Conservation (phyloP, 92 coral and sea anemone genomes). For the Metridium senile region DNA sequence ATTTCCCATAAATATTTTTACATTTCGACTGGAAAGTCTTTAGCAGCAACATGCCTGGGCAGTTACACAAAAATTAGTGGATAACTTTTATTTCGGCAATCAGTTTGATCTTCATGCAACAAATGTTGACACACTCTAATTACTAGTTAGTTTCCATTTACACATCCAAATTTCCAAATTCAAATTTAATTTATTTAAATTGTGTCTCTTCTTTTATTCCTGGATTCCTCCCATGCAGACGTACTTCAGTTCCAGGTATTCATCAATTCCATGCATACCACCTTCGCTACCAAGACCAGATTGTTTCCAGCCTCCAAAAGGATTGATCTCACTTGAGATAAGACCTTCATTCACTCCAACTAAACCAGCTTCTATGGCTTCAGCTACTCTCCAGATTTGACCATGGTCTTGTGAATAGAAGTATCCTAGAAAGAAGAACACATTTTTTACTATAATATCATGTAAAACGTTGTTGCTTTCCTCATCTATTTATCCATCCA, state of each 20-base stretch:
- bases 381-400: conserved; percentile 97
- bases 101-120: no score
- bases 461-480: neutral
- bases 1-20: no score
- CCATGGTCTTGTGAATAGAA: conserved; percentile 90
- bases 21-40: no score
- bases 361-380: conserved; percentile 86
- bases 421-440: conserved; percentile 83
- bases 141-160: no score
- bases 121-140: no score
- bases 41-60: no score
- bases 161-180: no score
- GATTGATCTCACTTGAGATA: conserved; percentile 78
- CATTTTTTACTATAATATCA: no score
- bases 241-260: conserved; percentile 81
- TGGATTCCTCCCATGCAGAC: conserved; percentile 84
- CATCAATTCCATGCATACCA: conserved; percentile 90
- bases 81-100: no score
- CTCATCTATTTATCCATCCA: neutral
- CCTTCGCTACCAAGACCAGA: conserved; percentile 97
- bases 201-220: no score
- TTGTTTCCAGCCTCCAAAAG: conserved; percentile 96
- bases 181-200: no score
- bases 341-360: conserved; percentile 86
- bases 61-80: no score